These are phyloP conservation scores for Euplexia lucipara DNA, from an alignment of 2,888 invertebrate species.

Conservation along the genomic window DNA sequence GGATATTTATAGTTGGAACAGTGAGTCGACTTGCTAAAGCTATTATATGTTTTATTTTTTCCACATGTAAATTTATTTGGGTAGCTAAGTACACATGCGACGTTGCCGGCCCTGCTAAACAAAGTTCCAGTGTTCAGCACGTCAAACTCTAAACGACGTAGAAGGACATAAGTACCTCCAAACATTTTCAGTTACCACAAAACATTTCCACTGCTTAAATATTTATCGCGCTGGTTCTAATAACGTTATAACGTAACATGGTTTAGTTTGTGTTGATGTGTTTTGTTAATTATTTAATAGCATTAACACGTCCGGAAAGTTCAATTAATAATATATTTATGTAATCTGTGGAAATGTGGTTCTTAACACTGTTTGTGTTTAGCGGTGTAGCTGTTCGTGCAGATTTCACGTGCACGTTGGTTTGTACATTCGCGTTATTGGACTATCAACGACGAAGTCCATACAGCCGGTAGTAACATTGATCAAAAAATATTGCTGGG, in stretches of 20 bases:
- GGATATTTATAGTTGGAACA: no score
- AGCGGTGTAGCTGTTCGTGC: neutral
- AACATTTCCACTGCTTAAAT: slow-evolving; percentile 22
- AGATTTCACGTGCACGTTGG: neutral
- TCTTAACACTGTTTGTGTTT: neutral
- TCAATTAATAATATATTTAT: slow-evolving; percentile 1
- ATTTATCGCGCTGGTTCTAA: slow-evolving; percentile 15
- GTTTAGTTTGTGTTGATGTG: slow-evolving; percentile 5
- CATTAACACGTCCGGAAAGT: slow-evolving; percentile 2
- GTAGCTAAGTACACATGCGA: neutral
- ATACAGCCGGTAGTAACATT: neutral
- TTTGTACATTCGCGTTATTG: neutral
- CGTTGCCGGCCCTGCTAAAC: neutral
- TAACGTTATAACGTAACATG: neutral
- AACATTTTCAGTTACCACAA: slow-evolving; percentile 1
- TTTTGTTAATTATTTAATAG: slow-evolving; percentile 20
- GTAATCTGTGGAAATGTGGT: neutral
- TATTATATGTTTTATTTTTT: slow-evolving; percentile 8
- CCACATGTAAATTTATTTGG: neutral
- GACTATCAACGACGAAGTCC: neutral
- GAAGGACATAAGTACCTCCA: no score
- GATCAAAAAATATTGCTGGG: no score
- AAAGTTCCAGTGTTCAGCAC: neutral
- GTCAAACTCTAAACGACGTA: neutral
- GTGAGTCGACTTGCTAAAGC: no score